phyloP scores from a whole-genome alignment of 37 sponge, comb jelly and placozoan genomes.

The Bolinopsis microptera region DNA sequence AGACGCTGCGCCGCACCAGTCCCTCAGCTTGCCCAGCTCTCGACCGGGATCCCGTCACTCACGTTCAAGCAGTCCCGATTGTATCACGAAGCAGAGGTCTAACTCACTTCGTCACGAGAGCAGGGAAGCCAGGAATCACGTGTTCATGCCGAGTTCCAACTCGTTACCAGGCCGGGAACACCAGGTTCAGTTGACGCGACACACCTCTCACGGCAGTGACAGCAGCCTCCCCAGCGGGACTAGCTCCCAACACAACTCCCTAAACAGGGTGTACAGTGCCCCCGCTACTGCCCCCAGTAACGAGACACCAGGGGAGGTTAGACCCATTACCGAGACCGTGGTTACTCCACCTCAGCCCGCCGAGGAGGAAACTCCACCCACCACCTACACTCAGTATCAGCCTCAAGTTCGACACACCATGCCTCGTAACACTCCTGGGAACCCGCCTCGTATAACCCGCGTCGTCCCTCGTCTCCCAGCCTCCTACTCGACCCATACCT shows the following conservation, averaged over 20 bases:
- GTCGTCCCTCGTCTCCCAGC: constrained; percentile 51
- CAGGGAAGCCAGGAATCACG: constrained; percentile 5
- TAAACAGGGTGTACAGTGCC: constrained; percentile 55
- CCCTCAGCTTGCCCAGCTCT: constrained; percentile 25
- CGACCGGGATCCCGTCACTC: constrained; percentile 57
- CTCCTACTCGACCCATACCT: constrained; percentile 48
- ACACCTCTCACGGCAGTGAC: constrained; percentile 47
- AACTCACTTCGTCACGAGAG: constrained; percentile 64
- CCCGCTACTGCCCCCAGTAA: constrained; percentile 30
- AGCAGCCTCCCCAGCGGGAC: constrained; percentile 60
- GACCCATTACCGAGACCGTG: not conserved
- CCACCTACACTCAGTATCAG: constrained; percentile 46
- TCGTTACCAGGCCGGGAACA: not conserved
- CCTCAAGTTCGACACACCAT: constrained; percentile 20
- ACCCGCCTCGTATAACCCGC: constrained; percentile 23
- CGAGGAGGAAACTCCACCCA: not conserved
- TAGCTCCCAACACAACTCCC: constrained; percentile 28
- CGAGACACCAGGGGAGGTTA: not conserved
- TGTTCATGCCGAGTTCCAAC: constrained; percentile 47
- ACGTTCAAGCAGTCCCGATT: constrained; percentile 49
- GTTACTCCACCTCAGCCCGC: not conserved
- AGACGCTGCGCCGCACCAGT: constrained; percentile 10
- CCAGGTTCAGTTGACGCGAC: not conserved
- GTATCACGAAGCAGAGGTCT: not conserved
- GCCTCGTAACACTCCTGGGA: not conserved